Evolutionary conservation across 2,797 vertebrate genomes (phyloP).

Genomic region (Dendrocincla tyrannina): DNA sequence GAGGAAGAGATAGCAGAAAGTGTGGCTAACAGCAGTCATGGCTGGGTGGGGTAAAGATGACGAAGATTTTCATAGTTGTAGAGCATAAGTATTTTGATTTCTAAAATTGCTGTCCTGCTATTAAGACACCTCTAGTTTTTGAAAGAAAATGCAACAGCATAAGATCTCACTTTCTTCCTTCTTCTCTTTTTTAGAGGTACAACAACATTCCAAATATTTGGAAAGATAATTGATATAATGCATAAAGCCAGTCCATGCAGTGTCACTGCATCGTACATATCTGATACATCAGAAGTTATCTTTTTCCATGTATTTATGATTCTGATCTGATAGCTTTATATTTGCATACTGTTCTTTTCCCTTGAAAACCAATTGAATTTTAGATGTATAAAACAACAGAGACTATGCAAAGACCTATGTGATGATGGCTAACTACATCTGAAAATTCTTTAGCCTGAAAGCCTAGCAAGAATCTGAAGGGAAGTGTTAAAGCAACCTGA

Average conservation of each 20-base stretch:
- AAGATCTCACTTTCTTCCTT: not conserved
- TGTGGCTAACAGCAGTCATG: not conserved
- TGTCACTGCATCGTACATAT: not conserved
- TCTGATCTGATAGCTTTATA: not conserved
- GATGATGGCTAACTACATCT: slow-evolving; percentile 21
- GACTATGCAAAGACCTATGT: not conserved
- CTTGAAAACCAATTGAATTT: not conserved
- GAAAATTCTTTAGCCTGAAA: slow-evolving; percentile 53
- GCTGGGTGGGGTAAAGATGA: not conserved
- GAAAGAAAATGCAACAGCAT: not conserved
- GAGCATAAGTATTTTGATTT: not conserved
- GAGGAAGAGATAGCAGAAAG: not conserved
- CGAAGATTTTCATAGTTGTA: not conserved
- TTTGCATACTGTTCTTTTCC: not conserved
- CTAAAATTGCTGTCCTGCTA: not conserved
- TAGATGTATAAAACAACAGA: not conserved
- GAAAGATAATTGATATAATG: not conserved
- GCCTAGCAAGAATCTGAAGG: slow-evolving; percentile 39
- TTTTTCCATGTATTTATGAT: not conserved
- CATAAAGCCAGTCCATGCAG: not conserved
- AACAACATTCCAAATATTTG: not conserved
- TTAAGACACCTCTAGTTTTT: not conserved
- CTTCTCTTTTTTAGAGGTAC: not conserved
- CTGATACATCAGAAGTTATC: not conserved
- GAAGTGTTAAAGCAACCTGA: slow-evolving; percentile 69